A percentile compares a stretch with the other conserved stretches of the same genome.
These are phyloP conservation scores for Micropterix aruncella DNA, from an alignment of 2,888 invertebrate species.

Conservation along the genomic window DNA sequence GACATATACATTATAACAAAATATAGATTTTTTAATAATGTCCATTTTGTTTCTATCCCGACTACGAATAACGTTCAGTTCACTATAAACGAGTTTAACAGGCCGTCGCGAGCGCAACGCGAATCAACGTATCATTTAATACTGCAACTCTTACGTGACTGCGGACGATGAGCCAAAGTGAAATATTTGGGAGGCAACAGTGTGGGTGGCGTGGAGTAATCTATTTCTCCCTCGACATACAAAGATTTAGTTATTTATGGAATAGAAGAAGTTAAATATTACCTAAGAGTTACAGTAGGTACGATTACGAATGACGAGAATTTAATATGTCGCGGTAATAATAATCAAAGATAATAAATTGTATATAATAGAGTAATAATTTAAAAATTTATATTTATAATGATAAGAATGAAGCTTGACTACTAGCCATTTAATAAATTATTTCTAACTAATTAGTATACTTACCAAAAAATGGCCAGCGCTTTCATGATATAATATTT, in stretches of 20 bases:
- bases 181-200: constrained; percentile 29
- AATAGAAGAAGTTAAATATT: constrained; percentile 36
- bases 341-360: constrained; percentile 42
- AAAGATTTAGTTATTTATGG: constrained; percentile 15
- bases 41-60: constrained; percentile 10
- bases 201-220: constrained; percentile 5
- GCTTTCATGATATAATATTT: constrained; percentile 23
- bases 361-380: constrained; percentile 40
- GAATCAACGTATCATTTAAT: constrained; percentile 11
- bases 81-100: constrained; percentile 4
- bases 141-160: constrained; percentile 9
- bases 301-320: constrained; percentile 43
- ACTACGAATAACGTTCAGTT: constrained; percentile 8
- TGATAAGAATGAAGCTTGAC: constrained; percentile 45
- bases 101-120: not conserved
- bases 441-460: constrained; percentile 54
- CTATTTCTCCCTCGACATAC: not conserved
- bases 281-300: constrained; percentile 42
- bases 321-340: constrained; percentile 37
- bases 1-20: constrained; percentile 36
- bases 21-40: constrained; percentile 25
- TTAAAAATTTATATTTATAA: constrained; percentile 41
- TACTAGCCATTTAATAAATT: constrained; percentile 46
- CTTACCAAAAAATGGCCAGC: constrained; percentile 28
- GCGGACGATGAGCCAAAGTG: constrained; percentile 9